Evolutionary conservation across 2,888 invertebrate genomes (phyloP), one percentile per base, ranked within the genome.

Genomic region (Seladonia tumulorum): DNA sequence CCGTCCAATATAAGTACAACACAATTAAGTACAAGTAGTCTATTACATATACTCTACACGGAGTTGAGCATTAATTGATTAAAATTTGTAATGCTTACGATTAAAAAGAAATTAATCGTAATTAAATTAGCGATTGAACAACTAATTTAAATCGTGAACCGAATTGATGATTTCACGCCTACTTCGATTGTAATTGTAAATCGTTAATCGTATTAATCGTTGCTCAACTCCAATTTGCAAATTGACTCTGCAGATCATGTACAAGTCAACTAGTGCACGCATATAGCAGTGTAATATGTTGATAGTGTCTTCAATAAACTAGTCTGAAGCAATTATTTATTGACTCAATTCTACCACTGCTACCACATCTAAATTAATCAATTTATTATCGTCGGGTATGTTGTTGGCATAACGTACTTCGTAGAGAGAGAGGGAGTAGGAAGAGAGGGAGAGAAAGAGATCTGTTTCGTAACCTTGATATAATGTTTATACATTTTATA

Each of bases 1-100:
- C 90, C 93, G 91, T 92, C 90, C 92, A 87, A 81, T 88, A 47
- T 76, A 74, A 92, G 89, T 91, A 89, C 90, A 91, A 90, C 79
- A 77, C 87, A 89, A 81, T 81, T 42, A 71, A 89, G 90, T 92
- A 90, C 88, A 90, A 92, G 76, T 76, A 78, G 72, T 42, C 66
- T 85, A 72, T 85, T 73, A 57, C 74, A 45, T 77, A 83, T 63
- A 45, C 73, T 35, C 66, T 35, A 42, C 29, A 63, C 63, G 63
- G 29, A 63, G 63, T 29, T 63, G 63, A 18, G 63, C 18, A 63
- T 63, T 63, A 63, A 18, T 18, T 18, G 29, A 29, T 63, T 63
- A 63, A 63, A 29, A 63, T 63, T 63, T 18, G 25, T 63, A 63
- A 63, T 63, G 8, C 18, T 63, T 63, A 29, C 3, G 0, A 63